Evolutionary conservation across 2,113 vertebrate species (phyloP).

Genomic region (Cyanoramphus novaezelandiae): DNA sequence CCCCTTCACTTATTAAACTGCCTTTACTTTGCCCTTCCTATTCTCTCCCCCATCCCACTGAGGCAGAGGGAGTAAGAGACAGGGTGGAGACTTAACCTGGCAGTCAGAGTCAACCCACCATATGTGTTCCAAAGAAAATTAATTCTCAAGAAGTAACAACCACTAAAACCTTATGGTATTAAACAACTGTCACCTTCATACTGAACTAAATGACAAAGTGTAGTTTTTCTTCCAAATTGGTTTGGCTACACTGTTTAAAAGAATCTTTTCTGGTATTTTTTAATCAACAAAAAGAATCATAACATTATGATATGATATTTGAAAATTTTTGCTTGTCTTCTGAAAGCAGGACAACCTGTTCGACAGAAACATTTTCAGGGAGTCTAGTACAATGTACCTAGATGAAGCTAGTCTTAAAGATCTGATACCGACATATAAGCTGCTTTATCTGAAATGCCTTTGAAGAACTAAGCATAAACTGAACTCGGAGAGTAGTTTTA

Average conservation of each 20-base stretch:
- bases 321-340: background rate
- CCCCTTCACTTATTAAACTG: background rate
- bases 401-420: background rate
- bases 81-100: background rate
- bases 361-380: background rate
- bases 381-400: background rate
- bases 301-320: background rate
- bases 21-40: background rate
- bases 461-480: background rate
- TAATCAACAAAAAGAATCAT: background rate
- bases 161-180: background rate
- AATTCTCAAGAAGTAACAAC: background rate
- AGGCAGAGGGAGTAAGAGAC: fast-evolving
- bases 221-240: background rate
- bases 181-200: background rate
- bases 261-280: background rate
- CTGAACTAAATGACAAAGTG: background rate
- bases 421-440: background rate
- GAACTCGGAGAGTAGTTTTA: background rate
- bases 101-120: background rate
- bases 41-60: background rate
- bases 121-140: background rate
- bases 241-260: background rate
- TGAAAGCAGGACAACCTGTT: background rate
- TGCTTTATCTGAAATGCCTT: background rate